Evolutionary conservation across 2,888 invertebrate species (phyloP).

Genomic region (Parnassius orleans): DNA sequence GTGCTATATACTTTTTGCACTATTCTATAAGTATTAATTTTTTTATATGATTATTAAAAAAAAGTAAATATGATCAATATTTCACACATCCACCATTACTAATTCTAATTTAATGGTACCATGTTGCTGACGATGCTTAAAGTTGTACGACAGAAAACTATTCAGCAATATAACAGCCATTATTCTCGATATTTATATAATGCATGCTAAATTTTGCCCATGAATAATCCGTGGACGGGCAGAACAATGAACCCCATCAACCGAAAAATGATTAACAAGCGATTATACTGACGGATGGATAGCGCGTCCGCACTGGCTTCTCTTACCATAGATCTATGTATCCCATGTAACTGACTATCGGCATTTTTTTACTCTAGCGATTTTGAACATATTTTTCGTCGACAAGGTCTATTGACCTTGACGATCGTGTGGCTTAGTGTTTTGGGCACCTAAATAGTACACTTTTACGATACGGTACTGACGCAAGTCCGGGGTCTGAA

Average conservation of each 20-base stretch:
- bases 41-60: too few relatives aligned
- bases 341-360: constrained; percentile 1
- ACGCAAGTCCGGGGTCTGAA: too few relatives aligned
- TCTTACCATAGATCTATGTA: constrained; percentile 49
- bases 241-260: constrained; percentile 74
- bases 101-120: not conserved
- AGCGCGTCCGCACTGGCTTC: constrained; percentile 73
- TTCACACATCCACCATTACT: not conserved
- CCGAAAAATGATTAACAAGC: constrained; percentile 80
- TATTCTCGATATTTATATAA: constrained; percentile 34
- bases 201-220: constrained; percentile 53
- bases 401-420: too few relatives aligned
- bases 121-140: not conserved
- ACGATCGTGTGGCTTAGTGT: too few relatives aligned
- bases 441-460: too few relatives aligned
- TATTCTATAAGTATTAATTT: too few relatives aligned
- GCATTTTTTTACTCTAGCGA: too few relatives aligned
- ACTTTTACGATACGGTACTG: too few relatives aligned
- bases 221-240: constrained; percentile 68
- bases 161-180: constrained; percentile 17
- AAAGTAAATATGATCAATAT: not conserved
- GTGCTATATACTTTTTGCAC: too few relatives aligned
- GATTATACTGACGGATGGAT: constrained; percentile 78
- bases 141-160: constrained; percentile 1
- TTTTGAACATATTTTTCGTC: too few relatives aligned